Percentiles rank a stretch among this genome's conserved stretches.
Conservation (phyloP, 2,888 invertebrate species). For the Drosophila mulleri region DNA sequence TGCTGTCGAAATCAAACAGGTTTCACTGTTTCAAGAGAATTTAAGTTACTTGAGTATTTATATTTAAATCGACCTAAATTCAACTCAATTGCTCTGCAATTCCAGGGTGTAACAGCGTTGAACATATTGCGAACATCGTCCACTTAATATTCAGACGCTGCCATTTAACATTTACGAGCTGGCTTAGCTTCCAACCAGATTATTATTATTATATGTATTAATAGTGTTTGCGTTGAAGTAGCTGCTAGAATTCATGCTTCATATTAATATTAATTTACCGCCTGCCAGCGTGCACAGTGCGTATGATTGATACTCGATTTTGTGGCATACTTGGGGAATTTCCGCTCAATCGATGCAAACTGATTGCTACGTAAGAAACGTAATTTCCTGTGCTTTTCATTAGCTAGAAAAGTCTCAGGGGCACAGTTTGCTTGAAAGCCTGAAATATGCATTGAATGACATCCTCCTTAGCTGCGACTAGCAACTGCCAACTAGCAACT, state of each 20-base stretch:
- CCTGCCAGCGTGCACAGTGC: constrained; percentile 35
- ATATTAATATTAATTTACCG: constrained; percentile 44
- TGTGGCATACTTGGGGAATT: constrained; percentile 28
- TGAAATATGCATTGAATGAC: constrained; percentile 54
- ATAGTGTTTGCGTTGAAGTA: constrained; percentile 38
- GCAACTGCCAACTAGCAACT: constrained; percentile 15
- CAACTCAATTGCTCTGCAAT: neutral
- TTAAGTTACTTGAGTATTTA: neutral
- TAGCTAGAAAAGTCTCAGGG: constrained; percentile 24
- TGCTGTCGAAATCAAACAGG: neutral
- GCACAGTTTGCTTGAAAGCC: constrained; percentile 9
- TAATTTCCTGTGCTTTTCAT: constrained; percentile 38
- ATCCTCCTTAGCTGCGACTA: constrained; percentile 20
- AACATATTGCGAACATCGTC: neutral
- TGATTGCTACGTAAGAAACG: constrained; percentile 4
- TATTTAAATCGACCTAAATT: neutral
- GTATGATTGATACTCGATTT: constrained; percentile 60
- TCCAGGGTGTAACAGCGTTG: constrained; percentile 31
- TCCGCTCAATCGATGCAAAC: constrained; percentile 17
- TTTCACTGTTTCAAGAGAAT: neutral
- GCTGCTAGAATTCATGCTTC: constrained; percentile 29
- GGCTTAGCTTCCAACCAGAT: constrained; percentile 33
- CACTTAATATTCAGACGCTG: constrained; percentile 45
- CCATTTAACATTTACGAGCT: constrained; percentile 51
- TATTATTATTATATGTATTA: constrained; percentile 48